Percentiles rank a stretch among this genome's conserved stretches.
Evolutionary conservation across 2,888 invertebrate species (phyloP).

Genomic region (Galerucella calmariensis): DNA sequence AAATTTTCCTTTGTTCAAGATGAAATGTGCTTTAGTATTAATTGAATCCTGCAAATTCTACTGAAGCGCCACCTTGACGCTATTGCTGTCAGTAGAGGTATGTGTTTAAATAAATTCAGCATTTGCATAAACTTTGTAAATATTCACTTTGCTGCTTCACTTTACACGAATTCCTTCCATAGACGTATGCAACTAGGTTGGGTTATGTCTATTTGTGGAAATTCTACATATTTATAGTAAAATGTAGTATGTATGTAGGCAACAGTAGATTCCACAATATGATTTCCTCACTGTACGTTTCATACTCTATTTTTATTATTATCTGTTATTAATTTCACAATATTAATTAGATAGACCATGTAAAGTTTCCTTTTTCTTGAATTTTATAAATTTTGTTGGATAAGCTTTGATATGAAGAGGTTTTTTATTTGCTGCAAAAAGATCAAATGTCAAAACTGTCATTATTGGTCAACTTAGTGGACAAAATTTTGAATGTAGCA

Average conservation of each 20-base stretch:
- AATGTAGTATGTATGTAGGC: not conserved
- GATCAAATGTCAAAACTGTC: too few relatives aligned
- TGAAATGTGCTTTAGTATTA: not conserved
- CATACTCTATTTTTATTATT: too few relatives aligned
- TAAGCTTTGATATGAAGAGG: too few relatives aligned
- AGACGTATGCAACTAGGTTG: not conserved
- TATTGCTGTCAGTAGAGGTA: not conserved
- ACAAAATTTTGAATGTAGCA: too few relatives aligned
- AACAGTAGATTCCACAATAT: not conserved
- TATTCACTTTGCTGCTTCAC: not conserved
- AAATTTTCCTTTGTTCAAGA: not conserved
- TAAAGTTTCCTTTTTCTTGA: too few relatives aligned
- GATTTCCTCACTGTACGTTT: too few relatives aligned
- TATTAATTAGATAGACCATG: too few relatives aligned
- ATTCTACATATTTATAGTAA: not conserved
- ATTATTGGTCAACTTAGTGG: too few relatives aligned
- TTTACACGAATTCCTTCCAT: conserved; percentile 8
- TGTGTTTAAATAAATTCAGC: not conserved
- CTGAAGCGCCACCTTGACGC: not conserved
- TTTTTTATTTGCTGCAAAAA: too few relatives aligned
- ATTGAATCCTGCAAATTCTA: not conserved
- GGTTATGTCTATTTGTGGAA: not conserved
- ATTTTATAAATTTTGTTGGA: too few relatives aligned
- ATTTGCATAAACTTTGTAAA: not conserved
- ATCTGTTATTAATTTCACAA: too few relatives aligned